Evolutionary conservation across 2,797 vertebrate species (phyloP), one percentile per base, ranked within the genome.

Genomic region (Rhadinocentrus ornatus): DNA sequence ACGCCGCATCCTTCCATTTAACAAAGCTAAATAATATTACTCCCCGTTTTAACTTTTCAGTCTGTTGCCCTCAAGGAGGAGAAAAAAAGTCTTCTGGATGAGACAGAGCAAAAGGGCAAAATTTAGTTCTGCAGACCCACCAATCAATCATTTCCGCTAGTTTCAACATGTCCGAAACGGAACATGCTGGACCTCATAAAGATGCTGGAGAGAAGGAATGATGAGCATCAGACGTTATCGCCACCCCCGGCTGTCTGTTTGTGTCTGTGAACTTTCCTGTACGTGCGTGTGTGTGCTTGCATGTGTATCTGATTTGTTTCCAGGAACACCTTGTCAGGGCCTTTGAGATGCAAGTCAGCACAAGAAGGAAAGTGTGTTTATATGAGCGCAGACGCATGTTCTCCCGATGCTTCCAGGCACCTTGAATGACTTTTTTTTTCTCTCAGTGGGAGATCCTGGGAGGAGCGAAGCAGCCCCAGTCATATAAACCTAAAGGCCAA

Each of bases 311-410:
- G 85, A 85, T 91, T 86, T 70, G 86, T 85, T 94, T 93, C 89
- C 94, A 92, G 92, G 89, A 94, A 93, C 89, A 89, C 86, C 86
- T 90, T 84, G 73, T 90, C 88, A 75, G 90, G 83, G 78, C 78
- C 89, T 91, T 91, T 89, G 86, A 89, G 88, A 91, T 92, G 92
- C 94, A 94, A 94, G 94, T 95, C 92, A 90, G 93, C 93, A 95
- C 94, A 95, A 92, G 94, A 94, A 85, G 77, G 81, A 87, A 86
- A 90, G 93, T 88, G 89, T 88, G 82, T 92, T 91, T 93, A 86
- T 88, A 81, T 71, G 87, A 90, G 89, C 81, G 24, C 81, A 84
- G 88, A 87, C 80, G 82, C 84, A 88, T 87, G 89, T 90, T 93
- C 89, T 88, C 86, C 83, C 55, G 77, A 86, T 77, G 89, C 91